Evolutionary conservation across 1,140 invertebrate genomes (phyloP).

Genomic region (Ganaspis sp.): DNA sequence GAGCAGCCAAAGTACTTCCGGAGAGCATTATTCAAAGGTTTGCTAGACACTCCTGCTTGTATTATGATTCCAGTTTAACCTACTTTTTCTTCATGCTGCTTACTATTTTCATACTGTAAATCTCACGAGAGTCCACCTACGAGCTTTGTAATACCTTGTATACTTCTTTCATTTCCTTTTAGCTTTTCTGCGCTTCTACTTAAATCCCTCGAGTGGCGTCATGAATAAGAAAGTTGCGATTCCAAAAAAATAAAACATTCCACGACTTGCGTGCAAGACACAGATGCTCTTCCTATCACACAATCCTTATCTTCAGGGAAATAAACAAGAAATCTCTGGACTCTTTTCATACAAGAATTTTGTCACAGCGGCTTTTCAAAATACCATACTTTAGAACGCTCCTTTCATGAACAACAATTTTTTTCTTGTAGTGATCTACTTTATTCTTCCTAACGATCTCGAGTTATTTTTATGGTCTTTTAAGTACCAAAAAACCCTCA

Average conservation of each 20-base stretch:
- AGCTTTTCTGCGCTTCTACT: neutral
- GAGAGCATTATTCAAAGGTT: neutral
- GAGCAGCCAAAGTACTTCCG: neutral
- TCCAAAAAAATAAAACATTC: conserved; percentile 1
- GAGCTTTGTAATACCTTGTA: conserved; percentile 16
- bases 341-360: neutral
- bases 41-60: neutral
- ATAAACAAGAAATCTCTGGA: neutral
- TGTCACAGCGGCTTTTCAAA: too few relatives aligned
- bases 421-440: too few relatives aligned
- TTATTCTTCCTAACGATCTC: too few relatives aligned
- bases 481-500: too few relatives aligned
- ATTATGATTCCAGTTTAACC: conserved; percentile 20
- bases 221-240: conserved; percentile 9
- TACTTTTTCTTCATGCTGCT: conserved; percentile 8
- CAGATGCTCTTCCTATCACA: neutral
- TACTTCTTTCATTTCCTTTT: conserved; percentile 14
- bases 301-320: neutral
- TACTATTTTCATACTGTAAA: conserved; percentile 15
- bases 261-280: neutral
- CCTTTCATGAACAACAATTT: too few relatives aligned
- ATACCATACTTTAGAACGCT: too few relatives aligned
- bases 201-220: neutral
- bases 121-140: conserved; percentile 12
- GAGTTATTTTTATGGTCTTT: too few relatives aligned